phyloP scores from a whole-genome alignment of 2,888 invertebrate genomes.

The Cephus sareptanus region DNA sequence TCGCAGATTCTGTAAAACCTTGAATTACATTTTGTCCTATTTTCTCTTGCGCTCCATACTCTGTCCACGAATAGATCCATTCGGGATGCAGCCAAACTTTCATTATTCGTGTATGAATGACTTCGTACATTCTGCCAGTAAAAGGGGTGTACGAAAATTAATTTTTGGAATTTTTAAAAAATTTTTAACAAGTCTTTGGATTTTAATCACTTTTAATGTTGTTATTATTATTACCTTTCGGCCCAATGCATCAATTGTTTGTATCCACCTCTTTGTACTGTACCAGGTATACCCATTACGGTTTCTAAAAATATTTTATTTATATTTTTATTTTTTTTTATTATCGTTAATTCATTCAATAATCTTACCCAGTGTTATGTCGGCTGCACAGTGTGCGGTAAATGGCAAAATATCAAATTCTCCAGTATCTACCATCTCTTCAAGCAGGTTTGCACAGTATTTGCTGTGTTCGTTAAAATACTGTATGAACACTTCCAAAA shows the following conservation, averaged over 20 bases:
- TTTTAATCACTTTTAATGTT: background rate
- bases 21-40: constrained; percentile 29
- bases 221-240: background rate
- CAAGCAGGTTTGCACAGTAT: constrained; percentile 29
- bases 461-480: constrained; percentile 33
- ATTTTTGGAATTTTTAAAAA: background rate
- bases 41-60: constrained; percentile 25
- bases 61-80: constrained; percentile 29
- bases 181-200: background rate
- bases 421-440: constrained; percentile 29
- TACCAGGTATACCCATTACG: constrained; percentile 36
- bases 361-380: constrained; percentile 38
- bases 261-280: constrained; percentile 27
- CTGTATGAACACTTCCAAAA: constrained; percentile 26
- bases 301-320: constrained; percentile 27
- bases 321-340: background rate
- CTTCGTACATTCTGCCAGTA: constrained; percentile 33
- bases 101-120: constrained; percentile 36
- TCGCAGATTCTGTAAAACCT: constrained; percentile 34
- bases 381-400: constrained; percentile 31
- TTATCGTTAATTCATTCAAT: background rate
- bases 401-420: constrained; percentile 37
- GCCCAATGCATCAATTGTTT: constrained; percentile 30
- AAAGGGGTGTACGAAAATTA: background rate
- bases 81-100: constrained; percentile 41